Conservation (phyloP, 1,140 invertebrate species). For the Megalonaias nervosa region DNA sequence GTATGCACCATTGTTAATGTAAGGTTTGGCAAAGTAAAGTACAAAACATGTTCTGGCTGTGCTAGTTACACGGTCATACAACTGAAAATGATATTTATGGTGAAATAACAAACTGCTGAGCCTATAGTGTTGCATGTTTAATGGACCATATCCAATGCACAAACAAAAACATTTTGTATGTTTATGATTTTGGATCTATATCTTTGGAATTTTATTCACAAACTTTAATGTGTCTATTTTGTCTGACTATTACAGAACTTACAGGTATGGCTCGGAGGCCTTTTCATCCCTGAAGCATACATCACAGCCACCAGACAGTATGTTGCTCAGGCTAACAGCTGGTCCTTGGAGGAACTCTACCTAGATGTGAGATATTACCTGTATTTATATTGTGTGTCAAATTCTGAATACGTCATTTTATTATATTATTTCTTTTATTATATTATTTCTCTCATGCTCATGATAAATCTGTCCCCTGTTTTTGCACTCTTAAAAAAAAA, state of each 20-base stretch:
- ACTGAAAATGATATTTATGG: not conserved
- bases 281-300: constrained; percentile 98
- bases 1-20: too few species aligned
- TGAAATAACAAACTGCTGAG: not conserved
- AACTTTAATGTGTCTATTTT: constrained; percentile 1
- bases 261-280: constrained; percentile 95
- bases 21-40: too few species aligned
- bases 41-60: too few species aligned
- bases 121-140: not conserved
- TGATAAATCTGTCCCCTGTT: too few species aligned
- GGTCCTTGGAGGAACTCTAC: constrained; percentile 94
- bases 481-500: too few species aligned
- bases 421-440: too few species aligned
- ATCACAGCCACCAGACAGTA: constrained; percentile 99
- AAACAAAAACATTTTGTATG: not conserved
- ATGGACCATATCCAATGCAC: not conserved
- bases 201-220: not conserved
- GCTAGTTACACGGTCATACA: too few species aligned
- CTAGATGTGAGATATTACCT: constrained; percentile 78
- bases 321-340: constrained; percentile 88
- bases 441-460: too few species aligned
- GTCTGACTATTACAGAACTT: constrained; percentile 79
- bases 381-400: constrained; percentile 10
- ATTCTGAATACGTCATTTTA: too few species aligned
- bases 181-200: not conserved